Conservation (phyloP, 2,888 invertebrate genomes). For the Caenorhabditis zanzibari region DNA sequence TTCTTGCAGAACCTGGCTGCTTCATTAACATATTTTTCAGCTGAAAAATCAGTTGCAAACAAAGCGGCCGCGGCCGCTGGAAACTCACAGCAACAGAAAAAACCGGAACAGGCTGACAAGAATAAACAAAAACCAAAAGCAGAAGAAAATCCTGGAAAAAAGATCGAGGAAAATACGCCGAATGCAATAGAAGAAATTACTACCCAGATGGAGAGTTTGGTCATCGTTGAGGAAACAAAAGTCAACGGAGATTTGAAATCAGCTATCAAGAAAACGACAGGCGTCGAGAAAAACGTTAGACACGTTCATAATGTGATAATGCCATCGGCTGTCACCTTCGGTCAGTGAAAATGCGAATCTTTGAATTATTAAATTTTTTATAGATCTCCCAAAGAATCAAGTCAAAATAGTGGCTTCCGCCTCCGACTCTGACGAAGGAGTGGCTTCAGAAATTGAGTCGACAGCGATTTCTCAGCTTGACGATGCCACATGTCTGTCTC, state of each 20-base stretch:
- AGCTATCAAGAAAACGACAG: slow-evolving; percentile 42
- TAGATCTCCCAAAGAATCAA: slow-evolving; percentile 56
- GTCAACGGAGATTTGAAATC: slow-evolving; percentile 35
- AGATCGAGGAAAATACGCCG: not conserved
- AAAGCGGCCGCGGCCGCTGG: slow-evolving; percentile 59
- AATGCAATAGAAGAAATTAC: slow-evolving; percentile 17
- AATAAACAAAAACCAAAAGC: slow-evolving; percentile 11
- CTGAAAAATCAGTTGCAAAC: slow-evolving; percentile 55
- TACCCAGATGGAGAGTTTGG: slow-evolving; percentile 20
- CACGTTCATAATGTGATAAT: slow-evolving; percentile 48
- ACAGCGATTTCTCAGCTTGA: slow-evolving; percentile 51
- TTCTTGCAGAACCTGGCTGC: not conserved
- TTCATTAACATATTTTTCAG: slow-evolving; percentile 34
- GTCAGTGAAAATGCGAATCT: not conserved
- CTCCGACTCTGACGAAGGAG: slow-evolving; percentile 60
- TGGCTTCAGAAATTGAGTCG: slow-evolving; percentile 41
- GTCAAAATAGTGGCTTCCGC: slow-evolving; percentile 9
- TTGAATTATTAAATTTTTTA: not conserved
- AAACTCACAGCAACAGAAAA: slow-evolving; percentile 18
- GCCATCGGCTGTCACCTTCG: slow-evolving; percentile 43
- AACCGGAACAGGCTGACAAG: slow-evolving; percentile 15
- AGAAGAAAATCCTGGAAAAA: slow-evolving; percentile 1
- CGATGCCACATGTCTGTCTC: slow-evolving; percentile 41
- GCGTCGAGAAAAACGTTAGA: slow-evolving; percentile 38
- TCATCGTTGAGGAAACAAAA: slow-evolving; percentile 1